Evolutionary conservation across 1,140 invertebrate genomes (phyloP), one percentile per base, ranked within the genome.

Genomic region (Drosophila mauritiana): DNA sequence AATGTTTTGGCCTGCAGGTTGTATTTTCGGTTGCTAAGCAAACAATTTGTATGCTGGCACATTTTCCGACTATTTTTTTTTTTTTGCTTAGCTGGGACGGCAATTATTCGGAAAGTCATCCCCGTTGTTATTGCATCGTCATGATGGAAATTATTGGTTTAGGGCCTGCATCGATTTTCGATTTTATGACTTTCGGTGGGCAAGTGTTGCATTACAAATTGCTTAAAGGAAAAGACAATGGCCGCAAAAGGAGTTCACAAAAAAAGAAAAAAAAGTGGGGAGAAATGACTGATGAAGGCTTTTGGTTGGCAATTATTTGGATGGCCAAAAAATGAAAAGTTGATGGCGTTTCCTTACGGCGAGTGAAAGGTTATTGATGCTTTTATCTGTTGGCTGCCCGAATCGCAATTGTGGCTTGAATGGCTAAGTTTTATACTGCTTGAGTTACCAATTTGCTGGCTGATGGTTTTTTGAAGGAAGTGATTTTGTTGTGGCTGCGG

Each of bases 161-260:
- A 45, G 45, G 45, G 54, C 40, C 59, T 73, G 67, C 46, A 31
- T 51, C 13, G 46, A 72, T 58, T 73, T 73, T 15, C 48, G 52
- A 63, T 56, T 64, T 75, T 39, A 75, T 45, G 72, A 61, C 58
- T 64, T 75, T 75, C 40, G 53, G 46, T 36, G 20, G 56, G 62
- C 73, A 67, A 75, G 61, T 75, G 61, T 75, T 75, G 73, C 72
- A 75, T 75, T 75, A 75, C 73, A 57, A 75, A 75, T 53, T 67
- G 73, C 54, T 59, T 17, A 22, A 45, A 40, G 54, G 54, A 15
- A 27, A 36, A 69, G 25, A 56, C 64, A 70, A 57, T 20, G 36
- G 58, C 43, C 58, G 40, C 27, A 62, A 69, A 54, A 68, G 56
- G 67, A 70, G 67, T 56, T 70, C 62, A 56, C 40, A 25, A 39